phyloP scores from a whole-genome alignment of 2,888 invertebrate species.

The Thecocarcelia acutangulata region DNA sequence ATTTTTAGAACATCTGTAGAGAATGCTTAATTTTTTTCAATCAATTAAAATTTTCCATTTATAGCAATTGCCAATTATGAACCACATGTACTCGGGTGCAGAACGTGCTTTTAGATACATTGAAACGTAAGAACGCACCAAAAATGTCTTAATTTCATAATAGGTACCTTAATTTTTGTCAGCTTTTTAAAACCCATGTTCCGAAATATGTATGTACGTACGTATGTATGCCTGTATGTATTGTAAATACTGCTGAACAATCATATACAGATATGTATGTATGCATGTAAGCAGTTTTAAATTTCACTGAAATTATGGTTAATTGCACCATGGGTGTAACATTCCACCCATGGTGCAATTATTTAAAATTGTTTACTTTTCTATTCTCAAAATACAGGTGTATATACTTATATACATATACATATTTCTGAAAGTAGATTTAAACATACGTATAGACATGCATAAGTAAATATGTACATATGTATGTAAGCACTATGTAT shows the following conservation, averaged over 20 bases:
- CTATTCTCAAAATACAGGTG: no score
- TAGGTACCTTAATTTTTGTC: conserved; percentile 16
- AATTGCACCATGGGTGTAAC: no score
- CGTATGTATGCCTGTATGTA: no score
- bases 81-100: no score
- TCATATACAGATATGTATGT: no score
- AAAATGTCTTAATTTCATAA: conserved; percentile 52
- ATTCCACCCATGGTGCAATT: no score
- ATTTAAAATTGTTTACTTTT: no score
- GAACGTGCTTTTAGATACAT: not conserved
- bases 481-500: no score
- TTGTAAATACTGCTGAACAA: no score
- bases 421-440: no score
- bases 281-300: not conserved
- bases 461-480: not conserved
- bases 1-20: not conserved
- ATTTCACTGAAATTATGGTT: conserved; percentile 1
- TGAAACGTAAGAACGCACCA: conserved; percentile 9
- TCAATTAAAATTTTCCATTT: not conserved
- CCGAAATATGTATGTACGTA: no score
- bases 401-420: no score
- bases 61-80: not conserved
- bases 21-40: not conserved
- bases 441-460: not conserved
- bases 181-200: not conserved